Conservation (phyloP, 2,888 invertebrate species). For the Dryomyza anilis region DNA sequence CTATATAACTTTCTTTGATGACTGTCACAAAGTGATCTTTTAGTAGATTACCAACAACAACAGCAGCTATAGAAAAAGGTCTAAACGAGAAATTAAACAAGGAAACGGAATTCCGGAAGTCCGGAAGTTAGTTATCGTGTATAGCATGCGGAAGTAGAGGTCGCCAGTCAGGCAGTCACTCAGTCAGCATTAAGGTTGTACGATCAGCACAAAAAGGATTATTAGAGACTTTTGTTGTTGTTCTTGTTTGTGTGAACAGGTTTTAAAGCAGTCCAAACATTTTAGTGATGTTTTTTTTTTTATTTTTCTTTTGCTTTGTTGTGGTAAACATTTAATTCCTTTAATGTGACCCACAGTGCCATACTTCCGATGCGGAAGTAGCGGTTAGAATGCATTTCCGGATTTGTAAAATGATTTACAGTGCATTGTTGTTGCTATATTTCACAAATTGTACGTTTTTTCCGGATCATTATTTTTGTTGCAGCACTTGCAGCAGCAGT, state of each 20-base stretch:
- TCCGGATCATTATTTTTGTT: slow-evolving; percentile 14
- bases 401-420: no score
- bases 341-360: no score
- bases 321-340: no score
- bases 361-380: slow-evolving; percentile 39
- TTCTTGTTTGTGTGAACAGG: no score
- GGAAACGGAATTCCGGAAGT: slow-evolving; percentile 47
- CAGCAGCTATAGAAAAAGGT: no score
- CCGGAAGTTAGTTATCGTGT: slow-evolving; percentile 54
- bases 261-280: no score
- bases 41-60: no score
- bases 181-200: not conserved
- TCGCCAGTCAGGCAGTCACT: slow-evolving; percentile 39
- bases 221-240: not conserved
- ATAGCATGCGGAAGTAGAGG: not conserved
- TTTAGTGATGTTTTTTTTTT: no score
- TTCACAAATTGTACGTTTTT: not conserved
- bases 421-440: slow-evolving; percentile 3
- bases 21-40: no score
- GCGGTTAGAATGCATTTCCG: slow-evolving; percentile 28
- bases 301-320: no score
- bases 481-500: no score
- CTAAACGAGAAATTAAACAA: not conserved
- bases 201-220: not conserved
- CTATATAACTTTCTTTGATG: no score